Evolutionary conservation across 2,888 invertebrate genomes (phyloP).

Genomic region (Phragmatobia fuliginosa): DNA sequence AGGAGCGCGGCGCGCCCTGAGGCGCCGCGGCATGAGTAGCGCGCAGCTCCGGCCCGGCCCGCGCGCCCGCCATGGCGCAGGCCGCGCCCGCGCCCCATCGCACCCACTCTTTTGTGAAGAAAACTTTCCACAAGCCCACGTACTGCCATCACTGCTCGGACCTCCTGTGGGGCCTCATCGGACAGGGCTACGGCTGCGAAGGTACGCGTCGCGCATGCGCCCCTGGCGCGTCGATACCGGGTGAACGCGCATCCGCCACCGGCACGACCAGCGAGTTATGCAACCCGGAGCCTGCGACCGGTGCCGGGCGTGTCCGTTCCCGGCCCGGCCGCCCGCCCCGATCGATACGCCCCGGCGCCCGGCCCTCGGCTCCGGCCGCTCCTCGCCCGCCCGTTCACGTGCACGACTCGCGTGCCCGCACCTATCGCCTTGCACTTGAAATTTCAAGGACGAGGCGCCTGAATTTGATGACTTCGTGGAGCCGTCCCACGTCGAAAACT

Average conservation of each 20-base stretch:
- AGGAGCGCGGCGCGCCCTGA: slow-evolving; percentile 86
- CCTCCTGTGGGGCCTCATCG: slow-evolving; percentile 99
- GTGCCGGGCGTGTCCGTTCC: slow-evolving; percentile 38
- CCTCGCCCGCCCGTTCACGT: slow-evolving; percentile 41
- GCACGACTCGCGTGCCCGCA: slow-evolving; percentile 47
- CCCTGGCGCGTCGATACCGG: slow-evolving; percentile 78
- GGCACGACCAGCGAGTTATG: slow-evolving; percentile 79
- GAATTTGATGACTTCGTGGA: slow-evolving; percentile 30
- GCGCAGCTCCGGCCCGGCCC: slow-evolving; percentile 84
- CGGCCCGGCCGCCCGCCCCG: slow-evolving; percentile 39
- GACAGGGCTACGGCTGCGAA: slow-evolving; percentile 99
- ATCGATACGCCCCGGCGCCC: slow-evolving; percentile 61
- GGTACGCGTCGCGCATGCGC: slow-evolving; percentile 90
- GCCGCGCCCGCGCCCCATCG: slow-evolving; percentile 88
- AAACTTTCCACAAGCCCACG: slow-evolving; percentile 99
- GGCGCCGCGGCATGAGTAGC: slow-evolving; percentile 87
- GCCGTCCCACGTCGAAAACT: slow-evolving; percentile 18
- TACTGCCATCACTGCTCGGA: slow-evolving; percentile 99
- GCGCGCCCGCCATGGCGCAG: slow-evolving; percentile 86
- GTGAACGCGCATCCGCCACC: slow-evolving; percentile 67
- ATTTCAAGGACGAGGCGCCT: slow-evolving; percentile 56
- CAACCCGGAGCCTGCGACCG: slow-evolving; percentile 71
- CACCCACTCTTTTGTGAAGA: slow-evolving; percentile 99
- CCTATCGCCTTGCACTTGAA: slow-evolving; percentile 62
- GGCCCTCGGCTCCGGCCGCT: slow-evolving; percentile 38